Evolutionary conservation across 2,888 invertebrate genomes (phyloP), one percentile per base, ranked within the genome.

Genomic region (Pelosia muscerda): DNA sequence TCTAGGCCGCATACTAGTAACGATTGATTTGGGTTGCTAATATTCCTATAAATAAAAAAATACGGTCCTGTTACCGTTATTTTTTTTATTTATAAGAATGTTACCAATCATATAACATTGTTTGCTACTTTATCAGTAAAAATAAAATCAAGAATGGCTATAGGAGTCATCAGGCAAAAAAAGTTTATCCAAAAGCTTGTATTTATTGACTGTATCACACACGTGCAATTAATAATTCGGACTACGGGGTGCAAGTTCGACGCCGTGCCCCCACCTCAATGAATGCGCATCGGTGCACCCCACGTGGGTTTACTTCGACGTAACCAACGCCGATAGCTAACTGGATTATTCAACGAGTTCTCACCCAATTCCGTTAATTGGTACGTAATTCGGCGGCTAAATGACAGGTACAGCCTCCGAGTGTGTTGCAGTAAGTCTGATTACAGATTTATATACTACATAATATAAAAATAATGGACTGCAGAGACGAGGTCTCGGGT

Each of bases 281-380:
- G 73, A n/a, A 49, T 62, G 69, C 58, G 68, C 66, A 78, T 76
- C 78, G 74, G 78, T 78, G 79, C 83, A 75, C 75, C 73, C 73
- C 82, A 69, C 68, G 25, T 10, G 26, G 53, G 63, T 69, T 71
- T 77, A 67, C 77, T 77, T 78, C 77, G 81, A 81, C 76, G 74
- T 74, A 75, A 65, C 72, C 76, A 65, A 74, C 74, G 70, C 77
- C 82, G 79, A 82, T 83, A 69, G 69, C 78, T 82, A 83, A 82
- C 77, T 82, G 81, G 83, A 82, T 82, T 82, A 83, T 78, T 74
- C 69, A 76, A 73, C 78, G 76, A 73, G 81, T 81, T 83, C 80
- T 80, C 82, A 81, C 83, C 78, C 75, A 81, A 81, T 82, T 81
- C 76, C 70, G 78, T 79, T 82, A 81, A 81, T 81, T 82, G 79